These are phyloP conservation scores for Oryzias sinensis DNA, from an alignment of 2,797 vertebrate genomes.

Conservation along the genomic window DNA sequence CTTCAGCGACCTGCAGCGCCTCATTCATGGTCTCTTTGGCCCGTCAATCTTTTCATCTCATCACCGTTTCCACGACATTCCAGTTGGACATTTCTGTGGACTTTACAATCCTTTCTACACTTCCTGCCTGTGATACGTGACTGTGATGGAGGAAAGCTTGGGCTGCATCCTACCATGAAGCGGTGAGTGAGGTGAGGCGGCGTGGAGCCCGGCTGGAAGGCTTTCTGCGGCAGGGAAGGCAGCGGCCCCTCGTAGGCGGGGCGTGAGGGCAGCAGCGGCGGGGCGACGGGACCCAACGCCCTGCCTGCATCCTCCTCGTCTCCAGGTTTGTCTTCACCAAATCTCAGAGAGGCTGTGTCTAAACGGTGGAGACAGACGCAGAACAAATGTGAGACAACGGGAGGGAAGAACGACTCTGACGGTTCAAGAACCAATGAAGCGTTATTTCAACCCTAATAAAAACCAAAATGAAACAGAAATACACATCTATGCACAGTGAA, in stretches of 20 bases:
- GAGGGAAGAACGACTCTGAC: too few relatives aligned
- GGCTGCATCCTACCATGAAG: constrained; percentile 84
- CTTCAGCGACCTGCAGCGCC: too few relatives aligned
- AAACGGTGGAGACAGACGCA: background rate
- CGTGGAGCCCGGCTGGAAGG: constrained; percentile 92
- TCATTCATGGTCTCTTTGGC: too few relatives aligned
- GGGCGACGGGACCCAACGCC: constrained; percentile 48
- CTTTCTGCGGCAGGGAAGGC: constrained; percentile 88
- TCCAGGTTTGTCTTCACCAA: constrained; percentile 59
- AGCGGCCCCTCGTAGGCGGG: constrained; percentile 86
- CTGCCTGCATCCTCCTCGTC: constrained; percentile 67
- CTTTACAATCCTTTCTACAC: too few relatives aligned
- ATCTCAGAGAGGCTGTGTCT: constrained; percentile 83
- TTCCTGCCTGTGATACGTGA: too few relatives aligned
- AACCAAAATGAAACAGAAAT: too few relatives aligned
- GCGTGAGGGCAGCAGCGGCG: constrained; percentile 50
- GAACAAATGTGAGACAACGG: background rate
- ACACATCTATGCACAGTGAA: too few relatives aligned
- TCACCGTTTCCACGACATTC: too few relatives aligned
- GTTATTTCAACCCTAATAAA: too few relatives aligned
- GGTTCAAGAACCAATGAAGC: too few relatives aligned
- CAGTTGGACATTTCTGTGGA: too few relatives aligned
- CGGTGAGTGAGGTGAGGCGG: constrained; percentile 90
- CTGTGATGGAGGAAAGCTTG: background rate
- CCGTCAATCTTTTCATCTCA: too few relatives aligned